Conservation (phyloP, 2,888 invertebrate genomes). For the Ophion ventricosus region DNA sequence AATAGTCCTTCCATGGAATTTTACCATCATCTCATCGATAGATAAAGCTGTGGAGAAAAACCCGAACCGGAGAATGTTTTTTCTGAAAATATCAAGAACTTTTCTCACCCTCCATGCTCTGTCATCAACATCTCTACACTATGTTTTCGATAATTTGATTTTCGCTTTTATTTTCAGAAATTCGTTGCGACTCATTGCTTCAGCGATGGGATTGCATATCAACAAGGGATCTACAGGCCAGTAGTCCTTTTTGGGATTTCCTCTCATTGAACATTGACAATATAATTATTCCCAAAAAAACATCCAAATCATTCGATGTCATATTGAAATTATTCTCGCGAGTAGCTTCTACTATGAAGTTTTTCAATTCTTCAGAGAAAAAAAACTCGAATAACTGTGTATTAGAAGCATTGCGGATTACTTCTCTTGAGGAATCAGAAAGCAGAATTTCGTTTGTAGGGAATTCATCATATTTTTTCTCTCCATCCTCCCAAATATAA, state of each 20-base stretch:
- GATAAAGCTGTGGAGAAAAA: neutral
- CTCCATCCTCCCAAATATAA: neutral
- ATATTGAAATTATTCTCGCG: constrained; percentile 41
- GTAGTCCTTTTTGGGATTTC: neutral
- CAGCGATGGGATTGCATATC: constrained; percentile 27
- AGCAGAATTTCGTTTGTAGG: constrained; percentile 21
- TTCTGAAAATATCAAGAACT: no score
- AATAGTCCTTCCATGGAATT: neutral
- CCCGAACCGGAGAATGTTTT: no score
- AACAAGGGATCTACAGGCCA: constrained; percentile 32
- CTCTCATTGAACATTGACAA: constrained; percentile 31
- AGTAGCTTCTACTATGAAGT: constrained; percentile 24
- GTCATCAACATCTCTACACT: no score
- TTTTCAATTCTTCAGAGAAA: constrained; percentile 19
- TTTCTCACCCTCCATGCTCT: no score
- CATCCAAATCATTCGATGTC: constrained; percentile 28
- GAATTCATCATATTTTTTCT: constrained; percentile 9
- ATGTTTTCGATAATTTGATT: no score
- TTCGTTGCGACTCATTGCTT: constrained; percentile 7
- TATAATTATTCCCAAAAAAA: constrained; percentile 51
- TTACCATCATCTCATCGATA: constrained; percentile 1
- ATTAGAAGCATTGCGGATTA: constrained; percentile 15
- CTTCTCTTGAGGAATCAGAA: neutral
- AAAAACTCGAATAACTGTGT: constrained; percentile 50
- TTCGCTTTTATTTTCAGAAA: no score